Evolutionary conservation across 1,140 invertebrate genomes (phyloP), one percentile per base, ranked within the genome.

Genomic region (Planococcus citri): DNA sequence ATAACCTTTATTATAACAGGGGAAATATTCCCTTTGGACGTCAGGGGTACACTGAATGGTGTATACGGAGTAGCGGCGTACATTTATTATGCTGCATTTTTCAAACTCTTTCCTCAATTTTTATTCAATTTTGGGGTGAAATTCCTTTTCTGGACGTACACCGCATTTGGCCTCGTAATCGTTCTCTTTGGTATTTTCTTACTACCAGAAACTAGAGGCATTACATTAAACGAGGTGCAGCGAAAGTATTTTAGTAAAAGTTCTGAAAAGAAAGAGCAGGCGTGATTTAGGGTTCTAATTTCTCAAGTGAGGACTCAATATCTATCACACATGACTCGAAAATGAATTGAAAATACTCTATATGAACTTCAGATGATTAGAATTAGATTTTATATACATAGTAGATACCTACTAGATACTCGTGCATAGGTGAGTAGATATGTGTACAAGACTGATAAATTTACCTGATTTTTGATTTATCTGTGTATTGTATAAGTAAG

Each of bases 41-140:
- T 82, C 20, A 82, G 81, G 10, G 82, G 80, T 76, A 79, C 80
- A 10, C 80, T 78, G 76, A n/a, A 67, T 80, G 29, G 77, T 0
- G 70, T 83, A 27, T 76, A 79, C 9, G 76, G 79, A 1, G 79
- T 82, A 71, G 78, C 79, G 68, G 86, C 84, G 17, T 51, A 51
- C 17, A 17, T 51, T 9, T 51, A 51, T 51, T 51, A 20, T 14
- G 41, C 41, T 17, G 17, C 74, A 8, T 3, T 20, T 14, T 51
- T 51, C 41, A 51, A 51, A 20, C 10, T 51, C 2, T 51, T 51
- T 51, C 41, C 41, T 14, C 41, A 17, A 3, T 72, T 85, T 70
- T 51, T 51, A 17, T 14, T 17, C 3, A 71, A 73, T 4, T 75
- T 86, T 20, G 79, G 80, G 37, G 76, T 78, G 12, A 83, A 83